Evolutionary conservation across 2,888 invertebrate genomes (phyloP).

Genomic region (Cephus pygmeus): DNA sequence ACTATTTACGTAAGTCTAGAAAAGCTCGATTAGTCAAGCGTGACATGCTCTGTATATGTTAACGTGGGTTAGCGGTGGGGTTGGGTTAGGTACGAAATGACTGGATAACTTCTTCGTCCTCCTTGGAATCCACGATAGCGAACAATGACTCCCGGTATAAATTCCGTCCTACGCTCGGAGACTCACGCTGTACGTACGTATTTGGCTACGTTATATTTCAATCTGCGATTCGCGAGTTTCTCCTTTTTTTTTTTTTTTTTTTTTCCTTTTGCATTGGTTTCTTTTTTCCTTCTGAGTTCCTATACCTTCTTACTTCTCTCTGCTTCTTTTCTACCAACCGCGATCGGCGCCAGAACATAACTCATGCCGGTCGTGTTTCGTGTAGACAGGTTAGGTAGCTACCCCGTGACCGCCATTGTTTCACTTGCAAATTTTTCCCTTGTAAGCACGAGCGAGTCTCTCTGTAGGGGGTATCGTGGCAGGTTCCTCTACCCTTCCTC

Average conservation of each 20-base stretch:
- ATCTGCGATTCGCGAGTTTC: constrained; percentile 41
- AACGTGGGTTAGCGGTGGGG: neutral
- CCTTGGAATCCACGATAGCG: constrained; percentile 1
- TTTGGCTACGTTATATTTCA: constrained; percentile 60
- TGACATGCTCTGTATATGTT: neutral
- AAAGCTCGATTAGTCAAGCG: neutral
- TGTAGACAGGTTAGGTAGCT: constrained; percentile 34
- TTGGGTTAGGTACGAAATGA: neutral
- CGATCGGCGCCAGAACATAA: constrained; percentile 60
- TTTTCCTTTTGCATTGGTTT: neutral
- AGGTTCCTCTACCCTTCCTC: constrained; percentile 12
- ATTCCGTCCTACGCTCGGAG: constrained; percentile 21
- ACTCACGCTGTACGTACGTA: constrained; percentile 43
- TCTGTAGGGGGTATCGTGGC: constrained; percentile 52
- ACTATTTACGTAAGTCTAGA: neutral
- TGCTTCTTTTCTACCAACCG: constrained; percentile 29
- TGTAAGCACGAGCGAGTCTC: constrained; percentile 48
- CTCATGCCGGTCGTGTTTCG: constrained; percentile 59
- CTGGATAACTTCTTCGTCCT: neutral
- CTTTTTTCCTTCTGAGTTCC: constrained; percentile 21
- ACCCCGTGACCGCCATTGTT: constrained; percentile 54
- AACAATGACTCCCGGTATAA: constrained; percentile 27
- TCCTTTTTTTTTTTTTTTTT: neutral
- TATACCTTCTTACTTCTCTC: constrained; percentile 12
- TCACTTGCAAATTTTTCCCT: constrained; percentile 62